Evolutionary conservation across 1,140 invertebrate species (phyloP).

Genomic region (Scaptodrosophila lebanonensis): DNA sequence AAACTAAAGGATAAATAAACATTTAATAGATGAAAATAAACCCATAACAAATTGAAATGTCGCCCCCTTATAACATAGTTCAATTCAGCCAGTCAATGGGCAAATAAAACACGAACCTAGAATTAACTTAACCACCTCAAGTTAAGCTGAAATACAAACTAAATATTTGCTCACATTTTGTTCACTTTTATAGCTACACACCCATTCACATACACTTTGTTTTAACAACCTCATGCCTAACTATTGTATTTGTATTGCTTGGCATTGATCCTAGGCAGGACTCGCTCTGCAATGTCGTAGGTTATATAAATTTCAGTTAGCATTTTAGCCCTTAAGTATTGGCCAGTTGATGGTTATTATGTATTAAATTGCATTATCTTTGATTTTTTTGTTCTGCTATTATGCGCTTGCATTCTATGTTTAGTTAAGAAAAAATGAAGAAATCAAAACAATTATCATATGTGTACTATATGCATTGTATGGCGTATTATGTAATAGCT

Average conservation of each 20-base stretch:
- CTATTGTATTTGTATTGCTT: constrained; percentile 35
- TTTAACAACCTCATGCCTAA: constrained; percentile 24
- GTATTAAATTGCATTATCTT: too few species aligned
- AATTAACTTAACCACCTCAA: too few species aligned
- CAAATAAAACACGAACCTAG: too few species aligned
- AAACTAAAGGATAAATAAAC: constrained; percentile 32
- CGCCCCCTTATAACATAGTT: too few species aligned
- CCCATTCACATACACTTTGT: too few species aligned
- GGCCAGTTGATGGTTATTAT: constrained; percentile 46
- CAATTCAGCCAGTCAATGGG: too few species aligned
- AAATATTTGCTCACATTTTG: constrained; percentile 44
- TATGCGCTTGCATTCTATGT: constrained; percentile 37
- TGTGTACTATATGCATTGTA: constrained; percentile 57
- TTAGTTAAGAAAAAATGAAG: constrained; percentile 54
- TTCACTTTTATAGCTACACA: too few species aligned
- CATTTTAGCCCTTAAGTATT: constrained; percentile 54
- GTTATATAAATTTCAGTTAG: constrained; percentile 70
- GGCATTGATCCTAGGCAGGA: constrained; percentile 12
- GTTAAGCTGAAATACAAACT: constrained; percentile 21
- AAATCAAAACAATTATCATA: constrained; percentile 55
- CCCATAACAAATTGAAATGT: constrained; percentile 15
- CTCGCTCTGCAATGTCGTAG: constrained; percentile 33
- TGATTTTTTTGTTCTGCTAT: constrained; percentile 32
- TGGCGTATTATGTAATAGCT: constrained; percentile 61
- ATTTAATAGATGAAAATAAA: constrained; percentile 27